These are phyloP conservation scores for Forficula auricularia DNA, from an alignment of 1,140 invertebrate genomes.

Conservation along the genomic window DNA sequence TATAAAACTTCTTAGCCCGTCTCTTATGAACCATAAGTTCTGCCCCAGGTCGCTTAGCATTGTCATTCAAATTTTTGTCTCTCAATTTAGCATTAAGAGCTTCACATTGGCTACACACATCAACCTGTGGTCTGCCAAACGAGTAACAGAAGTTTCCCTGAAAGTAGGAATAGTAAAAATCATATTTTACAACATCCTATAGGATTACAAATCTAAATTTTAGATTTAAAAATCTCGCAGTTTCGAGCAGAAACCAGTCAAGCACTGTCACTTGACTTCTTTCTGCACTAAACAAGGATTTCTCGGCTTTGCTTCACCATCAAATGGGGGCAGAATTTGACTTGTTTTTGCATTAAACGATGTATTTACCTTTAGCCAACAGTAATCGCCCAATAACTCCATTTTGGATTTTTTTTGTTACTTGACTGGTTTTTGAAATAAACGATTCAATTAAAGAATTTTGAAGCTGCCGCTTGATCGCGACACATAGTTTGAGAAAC, in stretches of 20 bases:
- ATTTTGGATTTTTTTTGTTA: not conserved
- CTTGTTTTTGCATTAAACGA: constrained; percentile 1
- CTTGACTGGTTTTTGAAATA: constrained; percentile 2
- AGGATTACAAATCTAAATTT: not conserved
- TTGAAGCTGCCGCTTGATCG: too few relatives aligned
- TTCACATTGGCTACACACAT: constrained; percentile 12
- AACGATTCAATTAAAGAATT: not conserved
- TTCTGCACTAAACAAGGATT: not conserved
- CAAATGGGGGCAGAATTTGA: not conserved
- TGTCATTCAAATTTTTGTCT: constrained; percentile 8
- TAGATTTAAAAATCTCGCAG: not conserved
- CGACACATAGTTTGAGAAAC: too few relatives aligned
- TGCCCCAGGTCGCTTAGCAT: constrained; percentile 9
- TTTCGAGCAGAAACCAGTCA: not conserved
- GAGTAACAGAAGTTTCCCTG: constrained; percentile 9
- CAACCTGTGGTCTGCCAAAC: constrained; percentile 13
- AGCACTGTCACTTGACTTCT: not conserved
- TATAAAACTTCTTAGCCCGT: constrained; percentile 10
- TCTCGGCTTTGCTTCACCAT: not conserved
- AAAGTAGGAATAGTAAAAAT: constrained; percentile 9
- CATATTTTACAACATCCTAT: constrained; percentile 8
- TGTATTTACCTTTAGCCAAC: not conserved
- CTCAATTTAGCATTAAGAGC: constrained; percentile 11
- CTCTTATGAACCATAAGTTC: constrained; percentile 8
- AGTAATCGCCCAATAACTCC: not conserved